Percentiles rank a stretch among this genome's conserved stretches.
Conservation (phyloP, 2,113 vertebrate genomes). For the Charadrius vociferus region DNA sequence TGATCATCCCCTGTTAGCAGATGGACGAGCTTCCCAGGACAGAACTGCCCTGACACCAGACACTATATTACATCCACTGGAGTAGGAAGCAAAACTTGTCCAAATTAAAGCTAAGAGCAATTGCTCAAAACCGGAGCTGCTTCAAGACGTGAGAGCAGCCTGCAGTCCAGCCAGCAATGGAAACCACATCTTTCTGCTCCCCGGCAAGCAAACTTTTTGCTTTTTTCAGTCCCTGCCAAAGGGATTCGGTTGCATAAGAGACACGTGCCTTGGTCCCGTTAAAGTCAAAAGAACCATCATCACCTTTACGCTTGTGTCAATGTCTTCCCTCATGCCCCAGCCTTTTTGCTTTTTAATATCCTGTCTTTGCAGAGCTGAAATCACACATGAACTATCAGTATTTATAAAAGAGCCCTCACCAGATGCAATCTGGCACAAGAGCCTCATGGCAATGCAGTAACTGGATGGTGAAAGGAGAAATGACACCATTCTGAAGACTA, state of each 20-base stretch:
- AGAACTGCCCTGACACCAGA: not conserved
- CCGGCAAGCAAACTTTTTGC: not conserved
- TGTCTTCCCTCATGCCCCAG: not conserved
- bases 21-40: not conserved
- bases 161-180: not conserved
- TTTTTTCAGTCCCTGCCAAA: not conserved
- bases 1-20: not conserved
- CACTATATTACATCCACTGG: not conserved
- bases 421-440: not conserved
- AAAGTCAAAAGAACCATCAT: not conserved
- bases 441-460: not conserved
- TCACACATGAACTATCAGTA: not conserved
- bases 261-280: fast-evolving
- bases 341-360: not conserved
- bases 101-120: not conserved
- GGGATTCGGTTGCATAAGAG: not conserved
- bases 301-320: not conserved
- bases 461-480: not conserved
- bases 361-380: not conserved
- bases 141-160: not conserved
- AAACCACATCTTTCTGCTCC: not conserved
- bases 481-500: not conserved
- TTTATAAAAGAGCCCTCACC: not conserved
- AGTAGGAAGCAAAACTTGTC: not conserved
- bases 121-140: not conserved